These are phyloP conservation scores for Crossocerus cetratus DNA, from an alignment of 2,888 invertebrate species.

Conservation along the genomic window DNA sequence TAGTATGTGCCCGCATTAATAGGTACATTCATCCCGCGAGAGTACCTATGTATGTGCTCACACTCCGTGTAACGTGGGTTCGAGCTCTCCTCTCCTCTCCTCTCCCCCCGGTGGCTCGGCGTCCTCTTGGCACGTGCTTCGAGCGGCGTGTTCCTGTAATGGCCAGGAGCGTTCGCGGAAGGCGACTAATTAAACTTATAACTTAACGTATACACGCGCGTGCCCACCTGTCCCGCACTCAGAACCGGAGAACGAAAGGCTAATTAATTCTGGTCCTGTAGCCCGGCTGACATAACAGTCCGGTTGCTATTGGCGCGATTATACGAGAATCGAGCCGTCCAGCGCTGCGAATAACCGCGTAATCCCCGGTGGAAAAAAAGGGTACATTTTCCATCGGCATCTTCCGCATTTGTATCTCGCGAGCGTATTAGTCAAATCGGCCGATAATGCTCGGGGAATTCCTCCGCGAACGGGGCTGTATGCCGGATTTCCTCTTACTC, in stretches of 20 bases:
- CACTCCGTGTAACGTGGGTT: no score
- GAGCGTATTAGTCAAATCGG: no score
- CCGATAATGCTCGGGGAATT: no score
- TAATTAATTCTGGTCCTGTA: conserved; percentile 30
- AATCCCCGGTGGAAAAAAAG: no score
- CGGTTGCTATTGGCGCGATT: not conserved
- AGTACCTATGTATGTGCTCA: not conserved
- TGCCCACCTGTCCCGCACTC: conserved; percentile 9
- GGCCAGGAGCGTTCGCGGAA: conserved; percentile 39
- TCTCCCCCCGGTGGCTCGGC: not conserved
- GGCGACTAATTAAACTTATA: conserved; percentile 43
- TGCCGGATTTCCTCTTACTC: no score
- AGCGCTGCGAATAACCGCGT: not conserved
- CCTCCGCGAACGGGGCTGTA: no score
- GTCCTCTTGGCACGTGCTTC: conserved; percentile 45
- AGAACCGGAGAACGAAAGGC: conserved; percentile 15
- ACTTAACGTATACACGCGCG: no score
- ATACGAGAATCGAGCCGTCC: not conserved
- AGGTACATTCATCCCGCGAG: conserved; percentile 8
- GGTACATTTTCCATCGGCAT: no score
- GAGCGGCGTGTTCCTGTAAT: conserved; percentile 53
- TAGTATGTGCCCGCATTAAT: conserved; percentile 22
- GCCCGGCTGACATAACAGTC: conserved; percentile 45
- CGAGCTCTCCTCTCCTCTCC: not conserved
- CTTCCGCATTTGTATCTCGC: no score